Evolutionary conservation across 2,797 vertebrate genomes (phyloP).

Genomic region (Myoxocephalus aenaeus): DNA sequence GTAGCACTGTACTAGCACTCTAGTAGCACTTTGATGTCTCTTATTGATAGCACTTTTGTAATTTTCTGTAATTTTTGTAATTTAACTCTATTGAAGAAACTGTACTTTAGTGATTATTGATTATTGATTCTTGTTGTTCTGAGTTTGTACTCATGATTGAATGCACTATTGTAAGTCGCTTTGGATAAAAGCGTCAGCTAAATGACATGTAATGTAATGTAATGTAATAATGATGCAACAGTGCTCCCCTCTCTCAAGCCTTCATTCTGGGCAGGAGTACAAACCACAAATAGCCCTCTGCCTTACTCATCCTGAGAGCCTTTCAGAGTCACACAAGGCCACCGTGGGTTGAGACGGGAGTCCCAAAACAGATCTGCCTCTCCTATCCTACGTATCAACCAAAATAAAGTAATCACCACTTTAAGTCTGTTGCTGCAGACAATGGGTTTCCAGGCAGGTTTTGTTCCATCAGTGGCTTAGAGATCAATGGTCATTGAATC

Average conservation of each 20-base stretch:
- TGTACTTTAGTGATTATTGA: too few species aligned
- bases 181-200: too few species aligned
- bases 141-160: too few species aligned
- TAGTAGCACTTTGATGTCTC: too few species aligned
- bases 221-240: too few species aligned
- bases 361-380: constrained; percentile 43
- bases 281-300: constrained; percentile 68
- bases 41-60: too few species aligned
- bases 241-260: constrained; percentile 49
- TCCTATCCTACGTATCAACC: constrained; percentile 5
- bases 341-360: constrained; percentile 46
- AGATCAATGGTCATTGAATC: constrained; percentile 36
- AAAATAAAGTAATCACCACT: constrained; percentile 36
- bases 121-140: too few species aligned
- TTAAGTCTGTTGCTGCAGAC: constrained; percentile 19
- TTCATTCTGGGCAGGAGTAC: constrained; percentile 61
- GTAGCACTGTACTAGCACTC: too few species aligned
- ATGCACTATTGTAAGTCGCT: too few species aligned
- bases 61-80: too few species aligned
- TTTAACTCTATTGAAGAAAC: too few species aligned
- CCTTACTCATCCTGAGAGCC: constrained; percentile 67
- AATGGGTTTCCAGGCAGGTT: constrained; percentile 4
- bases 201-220: too few species aligned
- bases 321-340: constrained; percentile 58
- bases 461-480: neutral